Base-by-base conservation (phyloP, 2,797 vertebrate species). In the Lagocephalus sceleratus region DNA sequence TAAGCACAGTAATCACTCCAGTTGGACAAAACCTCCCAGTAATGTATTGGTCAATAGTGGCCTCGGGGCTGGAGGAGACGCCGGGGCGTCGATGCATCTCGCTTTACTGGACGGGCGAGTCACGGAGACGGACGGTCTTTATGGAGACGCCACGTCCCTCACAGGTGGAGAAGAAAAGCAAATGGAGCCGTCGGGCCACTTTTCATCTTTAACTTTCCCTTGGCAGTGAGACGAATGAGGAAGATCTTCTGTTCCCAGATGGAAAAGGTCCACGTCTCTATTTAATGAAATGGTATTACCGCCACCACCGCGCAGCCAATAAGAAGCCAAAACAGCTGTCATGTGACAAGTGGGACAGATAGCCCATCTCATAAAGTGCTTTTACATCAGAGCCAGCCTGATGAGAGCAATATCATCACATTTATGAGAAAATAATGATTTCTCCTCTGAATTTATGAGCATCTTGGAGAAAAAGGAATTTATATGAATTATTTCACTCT, bases 401-500 rank as follows among this genome's bases (percentile, higher is more conserved):
- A 83, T 85, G 85, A 88, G 83, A 84, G 84, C 87, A 90, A 90
- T 90, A 86, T 86, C 78, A 85, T 88, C 80, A 82, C 79, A 65
- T 89, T 90, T 90, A 91, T 90, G 84, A 90, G 85, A 89, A 90
- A 89, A 85, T 90, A 90, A 90, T 91, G 86, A 91, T 91, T 91
- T 87, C 78, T 78, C 53, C 80, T 71, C 68, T 25, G 78, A 87
- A 87, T 88, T 88, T 89, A 89, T 85, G 87, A 88, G 78, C 81
- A 53, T 76, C 82, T 65, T 32, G 68, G 60, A 66, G 61, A 58
- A 66, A 65, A 71, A 68, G 55, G 54, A 64, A 54, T 85, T 82
- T 75, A 79, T 82, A 71, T 78, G 82, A 86, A 82, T 85, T 77
- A 82, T 76, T 78, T 77, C 72, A 65, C 68, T 57, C 51, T 71